Conservation (phyloP, 2,888 invertebrate genomes). For the Trichopria drosophilae region DNA sequence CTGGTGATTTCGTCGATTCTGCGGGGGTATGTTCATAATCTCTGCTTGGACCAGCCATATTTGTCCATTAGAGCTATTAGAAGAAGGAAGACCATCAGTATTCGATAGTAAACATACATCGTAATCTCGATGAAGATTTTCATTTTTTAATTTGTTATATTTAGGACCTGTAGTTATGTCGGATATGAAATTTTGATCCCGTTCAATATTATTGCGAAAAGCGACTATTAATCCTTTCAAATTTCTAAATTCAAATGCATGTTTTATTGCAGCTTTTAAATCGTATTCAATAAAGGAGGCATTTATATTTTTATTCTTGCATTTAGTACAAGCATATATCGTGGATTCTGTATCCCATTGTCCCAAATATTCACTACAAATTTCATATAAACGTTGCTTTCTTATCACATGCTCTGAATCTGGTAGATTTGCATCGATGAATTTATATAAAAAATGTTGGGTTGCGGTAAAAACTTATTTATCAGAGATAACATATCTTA, state of each 20-base stretch:
- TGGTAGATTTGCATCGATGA: conserved; percentile 16
- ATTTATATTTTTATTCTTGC: conserved; percentile 1
- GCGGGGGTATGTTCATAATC: conserved; percentile 15
- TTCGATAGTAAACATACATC: conserved; percentile 22
- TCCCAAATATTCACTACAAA: conserved; percentile 13
- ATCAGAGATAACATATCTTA: conserved; percentile 10
- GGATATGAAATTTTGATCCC: conserved; percentile 3
- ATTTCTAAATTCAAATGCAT: conserved; percentile 16
- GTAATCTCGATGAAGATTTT: conserved; percentile 2
- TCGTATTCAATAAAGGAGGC: conserved; percentile 21
- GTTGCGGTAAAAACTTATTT: conserved; percentile 16
- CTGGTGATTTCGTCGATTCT: conserved; percentile 10
- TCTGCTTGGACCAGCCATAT: conserved; percentile 20
- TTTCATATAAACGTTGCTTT: conserved; percentile 23
- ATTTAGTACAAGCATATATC: neutral
- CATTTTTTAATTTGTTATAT: conserved; percentile 10
- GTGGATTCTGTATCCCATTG: neutral
- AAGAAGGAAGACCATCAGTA: conserved; percentile 15
- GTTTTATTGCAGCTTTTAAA: conserved; percentile 5
- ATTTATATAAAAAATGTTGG: conserved; percentile 20
- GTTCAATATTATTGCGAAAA: neutral
- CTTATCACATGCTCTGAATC: conserved; percentile 1
- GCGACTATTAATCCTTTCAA: conserved; percentile 8
- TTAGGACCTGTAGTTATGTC: conserved; percentile 10
- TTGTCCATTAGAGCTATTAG: conserved; percentile 20